Base-by-base conservation (phyloP, 1,140 invertebrate species). In the Drosophila lowei region DNA sequence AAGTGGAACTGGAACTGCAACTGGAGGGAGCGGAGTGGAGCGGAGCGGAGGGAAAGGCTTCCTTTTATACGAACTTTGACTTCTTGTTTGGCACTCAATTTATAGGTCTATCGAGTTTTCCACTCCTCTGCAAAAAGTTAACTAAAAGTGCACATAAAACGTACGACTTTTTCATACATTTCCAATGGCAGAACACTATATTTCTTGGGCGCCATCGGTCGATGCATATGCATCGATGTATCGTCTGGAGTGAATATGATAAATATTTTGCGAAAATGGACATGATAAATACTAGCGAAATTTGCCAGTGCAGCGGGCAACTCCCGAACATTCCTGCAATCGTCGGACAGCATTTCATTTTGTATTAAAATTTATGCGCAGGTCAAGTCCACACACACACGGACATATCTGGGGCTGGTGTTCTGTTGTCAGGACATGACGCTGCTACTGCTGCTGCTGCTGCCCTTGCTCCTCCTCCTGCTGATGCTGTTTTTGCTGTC, bases 341-440 rank as follows among this genome's bases (percentile, higher is more conserved):
- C 63, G 47, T 48, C 70, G 60, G 61, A 71, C 50, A 60, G 58
- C 64, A 68, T 81, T 86, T 88, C 70, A 86, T 88, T 88, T 63
- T 63, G 61, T 78, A 86, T 86, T 81, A 76, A 81, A 86, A 86
- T 86, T 86, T 86, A 85, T 85, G 81, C 81, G 77, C 81, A 86
- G 77, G 73, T 85, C 83, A 86, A 77, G 67, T 70, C 64, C 47
- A 66, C 43, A 64, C 62, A 73, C 55, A 72, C 41, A 55, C 59
- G 67, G 25, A 59, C 48, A 49, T 77, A 79, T 72, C 80, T 85
- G 80, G 60, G 79, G 60, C 72, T 72, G 72, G 56, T 72, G 79
- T 79, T 62, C 80, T 85, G 76, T 56, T 71, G 61, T 48, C 57
- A 64, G 76, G 62, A 79, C 60, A 72, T 46, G 64, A 55, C 70